These are phyloP conservation scores for Scotopteryx bipunctaria DNA, from an alignment of 2,888 invertebrate genomes.

Conservation along the genomic window DNA sequence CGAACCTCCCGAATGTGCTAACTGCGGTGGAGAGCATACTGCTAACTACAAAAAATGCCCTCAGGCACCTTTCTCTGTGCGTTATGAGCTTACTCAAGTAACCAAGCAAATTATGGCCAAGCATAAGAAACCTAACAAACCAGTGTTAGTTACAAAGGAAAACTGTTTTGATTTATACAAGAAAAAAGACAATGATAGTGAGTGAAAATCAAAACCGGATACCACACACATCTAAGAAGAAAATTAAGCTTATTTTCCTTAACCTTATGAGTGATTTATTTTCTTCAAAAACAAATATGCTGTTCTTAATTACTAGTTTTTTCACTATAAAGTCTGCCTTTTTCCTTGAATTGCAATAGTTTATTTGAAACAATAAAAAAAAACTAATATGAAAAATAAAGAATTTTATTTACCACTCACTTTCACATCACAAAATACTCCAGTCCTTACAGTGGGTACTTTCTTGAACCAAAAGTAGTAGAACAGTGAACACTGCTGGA, in stretches of 20 bases:
- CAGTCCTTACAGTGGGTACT: neutral
- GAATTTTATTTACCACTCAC: constrained; percentile 3
- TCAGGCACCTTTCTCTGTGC: constrained; percentile 39
- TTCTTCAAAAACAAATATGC: too few species aligned
- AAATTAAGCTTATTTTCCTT: too few species aligned
- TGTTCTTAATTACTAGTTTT: neutral
- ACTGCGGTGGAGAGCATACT: constrained; percentile 58
- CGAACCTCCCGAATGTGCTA: constrained; percentile 60
- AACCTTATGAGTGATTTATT: too few species aligned
- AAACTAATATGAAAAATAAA: neutral
- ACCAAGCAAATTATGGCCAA: constrained; percentile 21
- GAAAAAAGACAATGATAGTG: constrained; percentile 2
- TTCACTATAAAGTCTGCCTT: too few species aligned
- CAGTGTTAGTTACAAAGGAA: constrained; percentile 14
- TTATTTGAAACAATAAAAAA: too few species aligned
- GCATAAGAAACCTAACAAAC: neutral
- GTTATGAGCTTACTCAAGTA: constrained; percentile 29
- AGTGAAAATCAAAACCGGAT: too few species aligned
- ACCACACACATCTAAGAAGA: too few species aligned
- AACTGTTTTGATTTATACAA: constrained; percentile 20
- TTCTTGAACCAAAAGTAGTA: too few species aligned
- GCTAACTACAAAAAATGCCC: constrained; percentile 58
- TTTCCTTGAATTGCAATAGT: too few species aligned
- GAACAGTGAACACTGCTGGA: neutral
- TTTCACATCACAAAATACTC: too few species aligned